Conservation (phyloP, 2,797 vertebrate species). For the Mormyrus proboscirostris region DNA sequence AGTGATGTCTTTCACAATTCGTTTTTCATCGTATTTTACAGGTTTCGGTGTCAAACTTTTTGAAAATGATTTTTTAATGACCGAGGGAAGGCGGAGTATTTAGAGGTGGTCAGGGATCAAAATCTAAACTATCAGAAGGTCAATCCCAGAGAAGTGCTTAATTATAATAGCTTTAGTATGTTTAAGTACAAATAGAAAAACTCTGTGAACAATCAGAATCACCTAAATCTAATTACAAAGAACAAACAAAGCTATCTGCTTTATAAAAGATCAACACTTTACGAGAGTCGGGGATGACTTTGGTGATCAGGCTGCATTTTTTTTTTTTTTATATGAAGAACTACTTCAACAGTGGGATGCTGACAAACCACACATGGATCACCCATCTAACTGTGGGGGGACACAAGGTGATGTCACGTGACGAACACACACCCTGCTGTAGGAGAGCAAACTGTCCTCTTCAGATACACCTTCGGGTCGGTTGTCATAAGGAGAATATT, state of each 20-base stretch:
- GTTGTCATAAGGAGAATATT: background rate
- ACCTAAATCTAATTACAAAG: background rate
- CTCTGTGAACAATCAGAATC: background rate
- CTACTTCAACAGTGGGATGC: background rate
- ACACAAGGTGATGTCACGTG: background rate
- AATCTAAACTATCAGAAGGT: background rate
- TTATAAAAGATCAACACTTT: constrained; percentile 35
- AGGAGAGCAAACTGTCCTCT: background rate
- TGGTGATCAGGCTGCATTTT: background rate
- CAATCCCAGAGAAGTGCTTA: background rate
- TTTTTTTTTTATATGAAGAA: background rate
- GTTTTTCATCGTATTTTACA: background rate
- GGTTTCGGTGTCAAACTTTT: background rate
- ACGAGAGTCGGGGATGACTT: constrained; percentile 6
- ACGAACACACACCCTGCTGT: background rate
- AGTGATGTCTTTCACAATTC: background rate
- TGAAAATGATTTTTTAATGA: background rate
- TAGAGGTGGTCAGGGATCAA: background rate
- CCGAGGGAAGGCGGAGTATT: background rate
- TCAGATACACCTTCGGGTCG: background rate
- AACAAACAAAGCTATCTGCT: constrained; percentile 31
- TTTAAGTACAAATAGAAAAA: background rate
- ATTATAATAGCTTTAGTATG: background rate
- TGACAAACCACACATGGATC: background rate
- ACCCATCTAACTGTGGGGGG: background rate